Percentiles rank a stretch among this genome's conserved stretches.
phyloP scores from a whole-genome alignment of 2,888 invertebrate genomes.

The Tenthredo distinguenda region DNA sequence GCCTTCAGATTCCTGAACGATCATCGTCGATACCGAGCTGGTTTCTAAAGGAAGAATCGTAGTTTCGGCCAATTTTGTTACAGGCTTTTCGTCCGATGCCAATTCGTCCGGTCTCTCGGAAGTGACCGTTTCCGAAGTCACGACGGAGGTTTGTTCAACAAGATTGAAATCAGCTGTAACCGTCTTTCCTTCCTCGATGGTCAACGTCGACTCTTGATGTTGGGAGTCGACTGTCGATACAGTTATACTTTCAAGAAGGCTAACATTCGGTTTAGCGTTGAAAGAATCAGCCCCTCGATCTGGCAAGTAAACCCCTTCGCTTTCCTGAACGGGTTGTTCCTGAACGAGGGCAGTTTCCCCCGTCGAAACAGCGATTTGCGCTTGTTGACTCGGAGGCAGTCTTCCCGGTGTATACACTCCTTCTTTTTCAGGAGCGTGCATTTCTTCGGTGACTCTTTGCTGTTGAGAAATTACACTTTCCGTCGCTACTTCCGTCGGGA shows the following conservation, averaged over 20 bases:
- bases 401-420: slow-evolving; percentile 82
- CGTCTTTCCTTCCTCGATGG: slow-evolving; percentile 77
- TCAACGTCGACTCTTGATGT: slow-evolving; percentile 82
- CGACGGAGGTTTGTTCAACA: slow-evolving; percentile 82
- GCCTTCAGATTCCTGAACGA: slow-evolving; percentile 85
- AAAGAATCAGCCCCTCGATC: slow-evolving; percentile 67
- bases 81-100: slow-evolving; percentile 76
- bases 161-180: slow-evolving; percentile 83
- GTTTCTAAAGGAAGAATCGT: slow-evolving; percentile 81
- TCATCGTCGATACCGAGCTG: slow-evolving; percentile 81
- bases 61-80: slow-evolving; percentile 70
- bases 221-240: slow-evolving; percentile 84
- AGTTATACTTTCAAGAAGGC: slow-evolving; percentile 79
- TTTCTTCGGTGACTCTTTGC: slow-evolving; percentile 84
- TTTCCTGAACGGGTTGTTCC: slow-evolving; percentile 83
- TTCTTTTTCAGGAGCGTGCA: slow-evolving; percentile 85
- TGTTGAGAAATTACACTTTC: slow-evolving; percentile 84
- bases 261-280: slow-evolving; percentile 70
- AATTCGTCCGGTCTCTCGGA: slow-evolving; percentile 83
- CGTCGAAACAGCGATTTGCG: slow-evolving; percentile 81
- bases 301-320: slow-evolving; percentile 81
- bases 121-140: slow-evolving; percentile 81
- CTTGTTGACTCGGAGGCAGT: slow-evolving; percentile 83
- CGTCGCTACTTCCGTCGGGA: slow-evolving; percentile 88
- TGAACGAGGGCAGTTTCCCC: slow-evolving; percentile 83